These are phyloP conservation scores for Neotragus pygmaeus DNA, from an alignment of 2,113 vertebrate species.

Conservation along the genomic window DNA sequence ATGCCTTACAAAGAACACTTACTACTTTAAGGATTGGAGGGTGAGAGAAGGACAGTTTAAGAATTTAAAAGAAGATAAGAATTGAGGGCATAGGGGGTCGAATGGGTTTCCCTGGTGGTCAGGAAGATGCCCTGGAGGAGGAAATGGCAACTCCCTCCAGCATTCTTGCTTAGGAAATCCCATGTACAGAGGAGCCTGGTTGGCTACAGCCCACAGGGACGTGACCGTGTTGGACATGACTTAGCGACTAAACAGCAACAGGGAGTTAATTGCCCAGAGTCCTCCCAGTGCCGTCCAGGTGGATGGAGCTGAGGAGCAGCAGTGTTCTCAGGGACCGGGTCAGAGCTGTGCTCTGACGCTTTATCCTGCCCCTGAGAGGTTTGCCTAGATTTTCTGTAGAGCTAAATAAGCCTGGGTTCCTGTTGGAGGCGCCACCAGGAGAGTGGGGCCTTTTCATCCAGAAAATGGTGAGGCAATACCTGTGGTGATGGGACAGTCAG, in stretches of 20 bases:
- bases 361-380: neutral
- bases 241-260: neutral
- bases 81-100: neutral
- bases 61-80: neutral
- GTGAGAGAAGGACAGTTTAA: neutral
- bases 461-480: neutral
- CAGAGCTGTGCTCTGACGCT: too few relatives aligned
- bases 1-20: neutral
- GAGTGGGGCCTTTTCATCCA: neutral
- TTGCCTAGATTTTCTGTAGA: neutral
- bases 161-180: neutral
- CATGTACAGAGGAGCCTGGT: neutral
- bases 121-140: neutral
- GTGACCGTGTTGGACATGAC: accelerated
- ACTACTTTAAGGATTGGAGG: neutral
- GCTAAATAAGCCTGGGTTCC: neutral
- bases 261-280: neutral
- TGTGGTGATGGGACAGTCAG: neutral
- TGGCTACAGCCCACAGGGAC: neutral
- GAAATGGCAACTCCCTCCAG: neutral
- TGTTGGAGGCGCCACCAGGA: neutral
- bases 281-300: neutral
- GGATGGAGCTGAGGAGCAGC: neutral
- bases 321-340: accelerated
- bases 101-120: neutral